Evolutionary conservation across 2,888 invertebrate species (phyloP), one percentile per base, ranked within the genome.

Genomic region (Sinelater perroti): DNA sequence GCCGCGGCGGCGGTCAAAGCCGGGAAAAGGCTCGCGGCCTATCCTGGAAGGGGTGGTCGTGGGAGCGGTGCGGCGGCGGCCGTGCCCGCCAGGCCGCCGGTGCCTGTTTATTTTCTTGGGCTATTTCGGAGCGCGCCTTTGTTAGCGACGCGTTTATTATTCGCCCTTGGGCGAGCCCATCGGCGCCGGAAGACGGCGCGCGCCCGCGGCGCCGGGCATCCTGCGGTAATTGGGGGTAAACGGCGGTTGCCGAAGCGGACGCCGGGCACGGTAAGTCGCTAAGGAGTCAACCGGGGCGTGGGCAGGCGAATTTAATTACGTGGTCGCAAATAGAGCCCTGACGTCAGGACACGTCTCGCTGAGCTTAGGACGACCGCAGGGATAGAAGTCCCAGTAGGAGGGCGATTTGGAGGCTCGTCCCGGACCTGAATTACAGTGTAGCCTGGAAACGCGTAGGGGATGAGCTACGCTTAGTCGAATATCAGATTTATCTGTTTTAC

Each of bases 261-360:
- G 24, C 7, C n/a, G 42, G 16, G 16, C 6, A 18, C 16, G 44
- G 30, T 44, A 44, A 30, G 44, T 44, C 30, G 44, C 30, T 44
- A 44, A 44, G 17, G 14, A 16, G 40, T 21, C 13, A 14, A 40
- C 28, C 16, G 18, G 44, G 28, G 26, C 30, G 44, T 30, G 30
- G 44, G 44, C 44, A 30, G 30, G 30, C 18, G 30, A 44, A 44
- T 44, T 44, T 44, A 44, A 44, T 44, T 44, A 44, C 28, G 44
- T 16, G 44, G 30, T 30, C 16, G 44, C 44, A 30, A 44, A 44
- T 44, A 44, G 17, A 44, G 30, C 44, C 44, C 30, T 28, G 44
- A 44, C 28, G 26, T 44, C 30, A 44, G 13, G 40, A 14, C 40
- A 40, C 24, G 40, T 40, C 24, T 20, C 40, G 24, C 28, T 28